A percentile compares a stretch with the other conserved stretches of the same genome.
Conservation (phyloP, 2,113 vertebrate genomes). For the Perognathus longimembris region DNA sequence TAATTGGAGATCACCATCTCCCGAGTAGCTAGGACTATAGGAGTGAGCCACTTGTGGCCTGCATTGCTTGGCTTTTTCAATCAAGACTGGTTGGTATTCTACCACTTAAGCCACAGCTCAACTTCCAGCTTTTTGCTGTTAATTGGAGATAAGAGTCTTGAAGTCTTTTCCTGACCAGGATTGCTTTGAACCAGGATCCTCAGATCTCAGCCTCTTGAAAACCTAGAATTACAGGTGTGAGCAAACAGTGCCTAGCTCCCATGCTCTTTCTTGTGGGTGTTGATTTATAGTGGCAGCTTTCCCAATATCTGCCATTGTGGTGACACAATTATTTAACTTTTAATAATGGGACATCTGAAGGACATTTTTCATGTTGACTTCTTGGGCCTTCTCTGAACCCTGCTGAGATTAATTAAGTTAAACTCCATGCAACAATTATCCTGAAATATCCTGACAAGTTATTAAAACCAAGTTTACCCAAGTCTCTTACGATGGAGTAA, state of each 20-base stretch:
- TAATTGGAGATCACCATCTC: no score
- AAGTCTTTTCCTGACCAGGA: no score
- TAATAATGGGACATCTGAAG: slow-evolving; percentile 65
- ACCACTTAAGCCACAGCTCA: no score
- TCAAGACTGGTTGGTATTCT: no score
- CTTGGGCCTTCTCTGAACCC: slow-evolving; percentile 46
- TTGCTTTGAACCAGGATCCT: no score
- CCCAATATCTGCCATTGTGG: background rate
- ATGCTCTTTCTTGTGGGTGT: background rate
- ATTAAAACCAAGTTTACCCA: slow-evolving; percentile 46
- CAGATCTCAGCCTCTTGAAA: no score
- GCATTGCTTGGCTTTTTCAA: no score
- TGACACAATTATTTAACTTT: slow-evolving; percentile 39
- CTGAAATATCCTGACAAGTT: slow-evolving; percentile 61
- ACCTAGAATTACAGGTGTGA: background rate
- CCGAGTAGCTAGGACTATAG: no score
- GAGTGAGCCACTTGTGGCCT: no score
- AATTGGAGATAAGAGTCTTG: no score
- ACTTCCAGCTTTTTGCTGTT: no score
- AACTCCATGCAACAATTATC: slow-evolving; percentile 38
- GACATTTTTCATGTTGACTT: slow-evolving; percentile 55
- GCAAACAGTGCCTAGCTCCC: background rate
- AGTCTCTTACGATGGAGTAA: background rate
- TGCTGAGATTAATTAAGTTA: slow-evolving; percentile 79
- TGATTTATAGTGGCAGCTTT: background rate